Percentiles rank a stretch among this genome's conserved stretches.
These are phyloP conservation scores for Danio kyathit DNA, from an alignment of 2,797 vertebrate species.

Conservation along the genomic window DNA sequence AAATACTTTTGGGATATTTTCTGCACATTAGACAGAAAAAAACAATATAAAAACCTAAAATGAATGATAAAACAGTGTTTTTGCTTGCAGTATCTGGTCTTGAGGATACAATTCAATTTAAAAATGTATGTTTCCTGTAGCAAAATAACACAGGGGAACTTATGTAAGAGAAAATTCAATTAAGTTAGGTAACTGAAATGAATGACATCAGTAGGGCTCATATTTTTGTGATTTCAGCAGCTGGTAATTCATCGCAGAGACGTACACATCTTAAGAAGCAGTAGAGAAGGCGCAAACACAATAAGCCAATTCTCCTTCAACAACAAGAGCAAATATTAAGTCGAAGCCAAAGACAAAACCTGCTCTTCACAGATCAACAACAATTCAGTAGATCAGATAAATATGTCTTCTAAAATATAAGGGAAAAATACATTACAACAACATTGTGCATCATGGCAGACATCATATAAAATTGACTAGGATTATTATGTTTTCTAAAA, in stretches of 20 bases:
- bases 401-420: neutral
- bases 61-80: neutral
- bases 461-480: neutral
- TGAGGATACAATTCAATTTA: slow-evolving; percentile 40
- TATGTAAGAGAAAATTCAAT: slow-evolving; percentile 36
- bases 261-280: neutral
- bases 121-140: slow-evolving; percentile 14
- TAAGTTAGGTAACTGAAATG: slow-evolving; percentile 30
- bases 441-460: neutral
- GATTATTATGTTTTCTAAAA: too few species aligned
- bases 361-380: neutral
- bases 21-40: too few species aligned
- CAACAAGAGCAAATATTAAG: neutral
- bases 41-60: too few species aligned
- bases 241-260: neutral
- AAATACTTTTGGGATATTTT: too few species aligned
- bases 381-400: slow-evolving; percentile 6
- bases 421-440: neutral
- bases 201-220: neutral
- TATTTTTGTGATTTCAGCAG: slow-evolving; percentile 14
- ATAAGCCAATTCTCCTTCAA: neutral
- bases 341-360: slow-evolving; percentile 2
- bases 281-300: slow-evolving; percentile 2
- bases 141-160: slow-evolving; percentile 11
- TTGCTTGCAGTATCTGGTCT: neutral